Base-by-base conservation (phyloP, 1,140 invertebrate species). In the Steinernema feltiae region DNA sequence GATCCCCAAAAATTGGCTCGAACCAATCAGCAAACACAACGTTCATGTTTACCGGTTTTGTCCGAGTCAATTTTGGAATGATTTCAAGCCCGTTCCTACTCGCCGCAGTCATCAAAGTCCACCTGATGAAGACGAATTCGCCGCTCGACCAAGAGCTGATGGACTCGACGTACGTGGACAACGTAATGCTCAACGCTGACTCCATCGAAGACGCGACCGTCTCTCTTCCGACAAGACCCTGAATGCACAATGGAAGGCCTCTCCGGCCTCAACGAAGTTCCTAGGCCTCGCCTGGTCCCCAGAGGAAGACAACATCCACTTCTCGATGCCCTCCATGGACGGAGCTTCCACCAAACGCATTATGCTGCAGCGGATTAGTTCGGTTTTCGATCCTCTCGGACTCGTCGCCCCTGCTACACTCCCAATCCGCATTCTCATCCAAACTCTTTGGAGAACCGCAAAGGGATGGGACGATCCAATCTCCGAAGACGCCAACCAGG, bases 61-160 rank as follows among this genome's bases (percentile, higher is more conserved):
- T 15, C n/a, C 27, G 69, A n/a, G 31, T 79, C 15, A 71, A 71
- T 3, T 79, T 79, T 31, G 78, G 78, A 30, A 48, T 78, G 30
- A 79, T 18, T 27, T 76, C 21, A 29, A 48, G 32, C 1, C 78
- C 78, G 1, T 79, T 70, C 30, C n/a, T 79, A 1, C 32, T 79
- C 1, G 46, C 70, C 1, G 76, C 76, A 17, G 70, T 53, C 0
- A 48, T 77, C 3, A 21, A 30, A 0, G 74, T 76, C 29, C 70
- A 78, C 31, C 30, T 77, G 7, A 12, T n/a, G 7, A 7, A 12
- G 7, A 46, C 41, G n/a, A n/a, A 46, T n/a, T 12, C 41, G 41
- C 41, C 41, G 41, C 41, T 46, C 41, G 41, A 46, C n/a, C 7
- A 46, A 46, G 41, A 46, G n/a, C 7, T 46, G 7, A 7, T 46